Percentiles rank a stretch among this genome's conserved stretches.
Conservation (phyloP, 2,797 vertebrate species). For the Clarias platycephalus region DNA sequence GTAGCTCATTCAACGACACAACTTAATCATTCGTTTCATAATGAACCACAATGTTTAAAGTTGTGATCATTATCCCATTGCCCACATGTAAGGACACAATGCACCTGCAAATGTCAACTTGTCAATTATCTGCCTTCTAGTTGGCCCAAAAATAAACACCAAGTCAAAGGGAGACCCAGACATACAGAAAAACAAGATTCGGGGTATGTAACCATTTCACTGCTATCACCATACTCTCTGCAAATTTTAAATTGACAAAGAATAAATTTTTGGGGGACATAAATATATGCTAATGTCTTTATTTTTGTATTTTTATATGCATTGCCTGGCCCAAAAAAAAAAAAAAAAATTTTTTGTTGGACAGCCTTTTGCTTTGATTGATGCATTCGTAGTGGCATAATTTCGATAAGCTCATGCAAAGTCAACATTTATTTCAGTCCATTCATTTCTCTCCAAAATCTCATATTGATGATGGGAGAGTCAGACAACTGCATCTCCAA, state of each 20-base stretch:
- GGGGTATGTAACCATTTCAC: conserved; percentile 64
- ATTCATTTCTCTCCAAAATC: no score
- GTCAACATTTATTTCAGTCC: no score
- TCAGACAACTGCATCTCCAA: no score
- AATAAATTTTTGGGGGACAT: background rate
- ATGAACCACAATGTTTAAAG: background rate
- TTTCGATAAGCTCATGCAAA: no score
- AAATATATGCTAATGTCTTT: background rate
- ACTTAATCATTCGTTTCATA: background rate
- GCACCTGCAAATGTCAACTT: conserved; percentile 48
- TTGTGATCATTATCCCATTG: conserved; percentile 41
- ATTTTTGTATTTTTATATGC: background rate
- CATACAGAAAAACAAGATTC: conserved; percentile 79
- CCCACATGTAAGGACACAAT: conserved; percentile 25
- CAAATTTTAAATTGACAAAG: background rate
- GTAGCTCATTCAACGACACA: background rate
- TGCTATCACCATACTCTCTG: background rate
- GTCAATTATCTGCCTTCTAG: conserved; percentile 65
- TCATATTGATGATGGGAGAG: no score
- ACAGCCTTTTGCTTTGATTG: no score
- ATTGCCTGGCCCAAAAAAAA: no score
- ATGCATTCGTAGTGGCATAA: no score
- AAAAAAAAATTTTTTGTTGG: no score
- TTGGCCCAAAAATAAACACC: conserved; percentile 78
- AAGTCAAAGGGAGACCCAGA: conserved; percentile 76